phyloP scores from a whole-genome alignment of 2,797 vertebrate species.

The Sebastes itinus region DNA sequence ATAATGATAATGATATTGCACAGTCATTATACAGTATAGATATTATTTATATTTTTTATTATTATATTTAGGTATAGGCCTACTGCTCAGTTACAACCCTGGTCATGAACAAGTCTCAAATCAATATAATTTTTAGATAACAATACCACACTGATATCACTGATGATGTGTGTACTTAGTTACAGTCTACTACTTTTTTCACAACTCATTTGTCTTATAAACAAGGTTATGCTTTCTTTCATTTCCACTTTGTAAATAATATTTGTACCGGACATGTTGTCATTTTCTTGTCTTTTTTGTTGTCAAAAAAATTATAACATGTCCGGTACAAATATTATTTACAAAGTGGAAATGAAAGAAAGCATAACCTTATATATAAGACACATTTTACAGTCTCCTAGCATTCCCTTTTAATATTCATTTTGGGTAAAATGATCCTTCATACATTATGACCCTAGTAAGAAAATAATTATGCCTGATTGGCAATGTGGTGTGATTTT shows the following conservation, averaged over 20 bases:
- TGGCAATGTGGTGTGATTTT: background rate
- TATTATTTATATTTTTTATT: too few relatives aligned
- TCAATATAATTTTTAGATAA: background rate
- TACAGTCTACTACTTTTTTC: background rate
- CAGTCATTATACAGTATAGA: too few relatives aligned
- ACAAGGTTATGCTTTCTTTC: slow-evolving; percentile 41
- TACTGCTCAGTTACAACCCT: background rate
- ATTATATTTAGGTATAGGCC: too few relatives aligned
- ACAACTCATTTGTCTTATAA: slow-evolving; percentile 40
- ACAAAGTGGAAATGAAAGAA: too few relatives aligned
- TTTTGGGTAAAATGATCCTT: background rate
- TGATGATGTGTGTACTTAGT: background rate
- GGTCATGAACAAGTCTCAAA: background rate
- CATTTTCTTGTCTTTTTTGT: slow-evolving; percentile 26
- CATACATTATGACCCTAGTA: background rate
- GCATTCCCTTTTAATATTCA: background rate
- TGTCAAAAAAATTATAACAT: too few relatives aligned
- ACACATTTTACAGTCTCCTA: too few relatives aligned
- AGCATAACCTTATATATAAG: too few relatives aligned
- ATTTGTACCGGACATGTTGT: slow-evolving; percentile 52
- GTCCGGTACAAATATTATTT: too few relatives aligned
- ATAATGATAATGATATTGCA: too few relatives aligned
- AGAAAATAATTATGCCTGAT: background rate
- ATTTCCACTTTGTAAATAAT: slow-evolving; percentile 70
- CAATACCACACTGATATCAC: background rate